Base-by-base conservation (phyloP, 2,888 invertebrate species). In the Nephrocerus scutellatus region DNA sequence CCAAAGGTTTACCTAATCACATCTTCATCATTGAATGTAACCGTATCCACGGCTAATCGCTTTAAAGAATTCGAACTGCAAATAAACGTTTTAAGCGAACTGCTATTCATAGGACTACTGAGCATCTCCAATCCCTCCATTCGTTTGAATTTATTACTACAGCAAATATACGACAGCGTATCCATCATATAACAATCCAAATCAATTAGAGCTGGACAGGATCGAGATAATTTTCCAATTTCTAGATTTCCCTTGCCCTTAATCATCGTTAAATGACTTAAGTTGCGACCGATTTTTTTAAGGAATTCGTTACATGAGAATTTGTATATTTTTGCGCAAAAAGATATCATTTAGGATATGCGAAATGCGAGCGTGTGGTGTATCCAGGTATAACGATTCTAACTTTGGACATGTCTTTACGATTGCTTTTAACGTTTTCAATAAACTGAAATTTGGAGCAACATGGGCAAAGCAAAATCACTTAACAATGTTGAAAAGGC, bases 171-270 rank as follows among this genome's bases (percentile, higher is more conserved):
- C 6, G 75, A 74, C 10, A 76, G 67, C 3, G 77, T 72, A 36
- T 77, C 77, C 58, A 80, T 74, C 62, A 79, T 77, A 53, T 77
- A 82, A 53, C 77, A 79, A 55, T 82, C 82, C 46, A 82, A 59
- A 44, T 74, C 76, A 38, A 74, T 69, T 22, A 82, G 58, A 47
- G 75, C 73, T 7, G 77, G 74, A 44, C 78, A 78, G 3, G 73
- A 68, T 38, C 75, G 72, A 10, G 75, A 74, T 59, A 78, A 69
- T 49, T 74, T 71, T 5, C 75, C 75, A 41, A 77, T 70, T 49
- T 79, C 78, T 44, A 79, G 68, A 6, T 74, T 73, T 0, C 77
- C 77, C 1, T 60, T 65, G 0, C 77, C 73, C 31, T 70, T 75
- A 4, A 77, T 77, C 40, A 78, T 65, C 65, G 78, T 77, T 25